Percentiles rank a stretch among this genome's conserved stretches.
phyloP scores from a whole-genome alignment of 2,113 vertebrate species.

The Brienomyrus brachyistius region DNA sequence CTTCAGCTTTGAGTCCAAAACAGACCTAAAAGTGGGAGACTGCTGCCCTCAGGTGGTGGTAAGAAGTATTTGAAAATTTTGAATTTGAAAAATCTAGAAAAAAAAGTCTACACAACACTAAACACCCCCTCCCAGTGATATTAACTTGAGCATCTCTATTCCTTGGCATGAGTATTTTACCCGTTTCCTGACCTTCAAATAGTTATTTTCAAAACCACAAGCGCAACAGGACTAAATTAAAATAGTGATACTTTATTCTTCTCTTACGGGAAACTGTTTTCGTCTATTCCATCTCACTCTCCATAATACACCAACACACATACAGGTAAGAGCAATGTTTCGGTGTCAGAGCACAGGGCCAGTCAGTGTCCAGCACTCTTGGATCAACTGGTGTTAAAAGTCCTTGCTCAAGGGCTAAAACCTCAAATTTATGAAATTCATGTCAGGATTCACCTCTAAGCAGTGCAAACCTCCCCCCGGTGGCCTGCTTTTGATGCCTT shows the following conservation, averaged over 20 bases:
- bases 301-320: not conserved
- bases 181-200: not conserved
- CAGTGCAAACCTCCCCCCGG: not conserved
- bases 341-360: not conserved
- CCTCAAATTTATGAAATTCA: not conserved
- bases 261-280: not conserved
- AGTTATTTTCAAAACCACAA: not conserved
- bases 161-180: not conserved
- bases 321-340: not conserved
- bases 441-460: not conserved
- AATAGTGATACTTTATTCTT: not conserved
- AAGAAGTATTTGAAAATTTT: not conserved
- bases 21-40: not conserved
- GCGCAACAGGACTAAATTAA: not conserved
- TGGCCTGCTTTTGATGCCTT: not conserved
- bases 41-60: conserved; percentile 14
- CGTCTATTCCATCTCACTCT: not conserved
- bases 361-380: not conserved
- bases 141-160: not conserved
- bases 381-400: not conserved
- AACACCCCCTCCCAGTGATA: not conserved
- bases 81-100: not conserved
- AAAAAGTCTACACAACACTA: not conserved
- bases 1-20: not conserved
- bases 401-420: not conserved